Evolutionary conservation across 2,113 vertebrate genomes (phyloP).

Genomic region (Xiphorhynchus elegans): DNA sequence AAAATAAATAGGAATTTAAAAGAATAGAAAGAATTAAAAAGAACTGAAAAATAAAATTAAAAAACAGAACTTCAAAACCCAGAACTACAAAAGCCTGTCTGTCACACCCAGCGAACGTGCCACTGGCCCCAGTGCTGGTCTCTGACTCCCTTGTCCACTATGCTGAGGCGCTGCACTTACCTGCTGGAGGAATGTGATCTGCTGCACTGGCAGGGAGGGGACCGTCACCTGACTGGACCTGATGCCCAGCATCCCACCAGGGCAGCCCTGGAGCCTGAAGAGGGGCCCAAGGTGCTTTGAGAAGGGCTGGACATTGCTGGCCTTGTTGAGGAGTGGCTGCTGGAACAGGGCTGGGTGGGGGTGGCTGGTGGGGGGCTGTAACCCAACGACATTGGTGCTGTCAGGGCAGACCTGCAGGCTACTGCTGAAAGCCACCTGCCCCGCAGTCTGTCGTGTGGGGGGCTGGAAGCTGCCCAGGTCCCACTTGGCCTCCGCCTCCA

Average conservation of each 20-base stretch:
- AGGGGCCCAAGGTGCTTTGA: neutral
- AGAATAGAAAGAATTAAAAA: fast-evolving
- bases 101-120: neutral
- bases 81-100: neutral
- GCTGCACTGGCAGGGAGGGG: neutral
- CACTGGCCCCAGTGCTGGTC: neutral
- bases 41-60: neutral
- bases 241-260: neutral
- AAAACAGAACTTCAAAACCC: neutral
- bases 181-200: neutral
- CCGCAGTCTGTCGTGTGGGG: fast-evolving
- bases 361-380: neutral
- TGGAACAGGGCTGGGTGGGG: neutral
- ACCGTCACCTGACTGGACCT: neutral
- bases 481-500: neutral
- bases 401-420: neutral
- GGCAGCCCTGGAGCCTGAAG: neutral
- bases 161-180: neutral
- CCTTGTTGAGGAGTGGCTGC: neutral
- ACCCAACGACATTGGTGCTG: neutral
- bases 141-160: neutral
- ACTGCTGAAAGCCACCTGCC: fast-evolving
- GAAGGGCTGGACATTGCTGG: neutral
- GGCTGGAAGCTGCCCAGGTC: neutral
- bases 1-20: neutral